Percentiles rank a stretch among this genome's conserved stretches.
Conservation (phyloP, 2,113 vertebrate species). For the Hiodon tergisus region DNA sequence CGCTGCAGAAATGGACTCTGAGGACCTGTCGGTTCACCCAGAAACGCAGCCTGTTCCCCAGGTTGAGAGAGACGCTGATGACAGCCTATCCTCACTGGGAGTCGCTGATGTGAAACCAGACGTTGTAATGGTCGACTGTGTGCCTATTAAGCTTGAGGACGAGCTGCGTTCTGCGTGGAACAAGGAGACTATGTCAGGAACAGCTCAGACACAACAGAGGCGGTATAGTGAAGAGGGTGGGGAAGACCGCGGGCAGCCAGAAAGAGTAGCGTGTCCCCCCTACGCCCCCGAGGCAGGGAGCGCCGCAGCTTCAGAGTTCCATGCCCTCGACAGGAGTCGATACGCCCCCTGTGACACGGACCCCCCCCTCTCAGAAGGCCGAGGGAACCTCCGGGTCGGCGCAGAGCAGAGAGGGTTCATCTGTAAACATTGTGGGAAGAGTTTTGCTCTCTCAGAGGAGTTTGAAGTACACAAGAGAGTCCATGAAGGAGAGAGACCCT, state of each 20-base stretch:
- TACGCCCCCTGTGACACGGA: not conserved
- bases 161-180: conserved; percentile 4
- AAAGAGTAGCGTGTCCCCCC: not conserved
- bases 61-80: not conserved
- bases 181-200: not conserved
- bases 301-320: not conserved
- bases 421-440: conserved; percentile 39
- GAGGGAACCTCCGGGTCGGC: not conserved
- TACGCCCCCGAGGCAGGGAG: not conserved
- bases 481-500: conserved; percentile 36
- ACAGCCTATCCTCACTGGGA: not conserved
- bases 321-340: not conserved
- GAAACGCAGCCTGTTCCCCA: conserved; percentile 14
- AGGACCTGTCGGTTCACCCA: not conserved
- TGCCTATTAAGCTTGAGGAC: not conserved
- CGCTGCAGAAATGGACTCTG: conserved; percentile 9
- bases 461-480: conserved; percentile 35
- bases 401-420: conserved; percentile 22
- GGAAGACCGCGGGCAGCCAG: conserved; percentile 12
- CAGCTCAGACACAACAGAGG: not conserved
- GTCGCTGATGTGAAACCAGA: not conserved
- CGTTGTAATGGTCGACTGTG: not conserved
- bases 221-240: not conserved
- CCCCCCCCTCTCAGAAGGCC: not conserved
- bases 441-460: conserved; percentile 27